Base-by-base conservation (phyloP, 1,140 invertebrate genomes). In the Caenorhabditis tropicalis region DNA sequence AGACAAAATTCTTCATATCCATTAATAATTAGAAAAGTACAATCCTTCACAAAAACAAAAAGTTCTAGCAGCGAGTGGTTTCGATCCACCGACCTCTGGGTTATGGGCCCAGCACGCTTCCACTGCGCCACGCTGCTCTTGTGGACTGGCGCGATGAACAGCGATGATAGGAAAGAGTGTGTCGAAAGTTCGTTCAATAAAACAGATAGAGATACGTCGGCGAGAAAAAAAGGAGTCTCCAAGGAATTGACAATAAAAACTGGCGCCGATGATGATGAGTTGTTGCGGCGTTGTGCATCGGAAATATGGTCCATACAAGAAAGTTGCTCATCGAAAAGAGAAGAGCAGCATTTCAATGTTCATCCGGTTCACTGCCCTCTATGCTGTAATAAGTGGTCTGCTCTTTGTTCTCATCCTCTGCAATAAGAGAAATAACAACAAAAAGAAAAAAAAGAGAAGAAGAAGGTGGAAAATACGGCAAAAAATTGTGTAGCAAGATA, bases 31-130 rank as follows among this genome's bases (percentile, higher is more conserved):
- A 6, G 39, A 43, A 43, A 43, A 6, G 39, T 12, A 6, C 5
- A 43, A 43, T 43, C 12, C 39, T 43, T 5, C 39, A 43, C 5
- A 43, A 43, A 43, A 43, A 43, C 5, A 43, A 43, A 74, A 74
- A 46, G 2, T 43, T 74, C 36, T 95, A 95, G 95, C 95, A 96
- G 95, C 95, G 94, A 94, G 94, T 95, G 94, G 95, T 95, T 96
- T 96, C 95, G 95, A 96, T 96, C 95, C 94, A 95, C 95, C 94
- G 95, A 96, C 95, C 95, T 96, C 95, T 96, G 95, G 95, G 95
- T 96, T 96, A 96, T 96, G 95, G 95, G 95, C 95, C 95, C 95
- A 96, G 95, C 95, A 95, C 95, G 95, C 95, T 96, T 95, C 95
- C 95, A 95, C 95, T 96, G 95, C 95, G 95, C 95, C 95, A 96